A percentile compares a stretch with the other conserved stretches of the same genome.
phyloP scores from a whole-genome alignment of 1,140 invertebrate genomes.

The Megathymus violae region DNA sequence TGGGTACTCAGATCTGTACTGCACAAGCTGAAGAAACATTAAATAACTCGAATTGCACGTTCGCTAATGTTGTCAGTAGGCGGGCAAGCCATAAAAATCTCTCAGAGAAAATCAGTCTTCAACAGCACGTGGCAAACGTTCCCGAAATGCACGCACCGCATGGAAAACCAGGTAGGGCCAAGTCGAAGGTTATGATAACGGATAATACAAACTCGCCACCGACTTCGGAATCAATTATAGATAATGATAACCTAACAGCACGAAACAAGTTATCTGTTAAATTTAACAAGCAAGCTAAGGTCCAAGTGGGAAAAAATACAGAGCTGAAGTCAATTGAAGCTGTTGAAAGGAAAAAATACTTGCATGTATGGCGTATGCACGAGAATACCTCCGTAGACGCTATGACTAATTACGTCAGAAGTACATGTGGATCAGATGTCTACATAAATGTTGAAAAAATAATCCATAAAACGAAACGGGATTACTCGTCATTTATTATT shows the following conservation, averaged over 20 bases:
- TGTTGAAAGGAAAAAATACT: conserved; percentile 40
- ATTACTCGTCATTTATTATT: conserved; percentile 44
- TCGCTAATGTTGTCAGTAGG: too few species aligned
- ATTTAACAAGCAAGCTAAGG: not conserved
- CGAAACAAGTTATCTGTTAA: not conserved
- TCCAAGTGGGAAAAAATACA: conserved; percentile 28
- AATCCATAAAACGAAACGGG: conserved; percentile 41
- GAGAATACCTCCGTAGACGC: conserved; percentile 35
- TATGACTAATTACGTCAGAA: conserved; percentile 34
- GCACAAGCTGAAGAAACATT: too few species aligned
- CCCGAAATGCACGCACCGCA: too few species aligned
- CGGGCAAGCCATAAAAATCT: too few species aligned
- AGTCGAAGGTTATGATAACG: too few species aligned
- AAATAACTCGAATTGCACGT: too few species aligned
- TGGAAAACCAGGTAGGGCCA: too few species aligned
- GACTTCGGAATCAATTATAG: not conserved
- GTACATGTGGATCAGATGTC: conserved; percentile 30
- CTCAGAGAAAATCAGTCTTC: too few species aligned
- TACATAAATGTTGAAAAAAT: conserved; percentile 40
- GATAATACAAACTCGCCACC: not conserved
- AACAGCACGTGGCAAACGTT: too few species aligned
- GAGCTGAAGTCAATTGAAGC: conserved; percentile 31
- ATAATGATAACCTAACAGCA: not conserved
- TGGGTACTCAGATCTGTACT: too few species aligned
- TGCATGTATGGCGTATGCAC: conserved; percentile 47